Evolutionary conservation across 2,888 invertebrate species (phyloP), one percentile per base, ranked within the genome.

Genomic region (Labia minor): DNA sequence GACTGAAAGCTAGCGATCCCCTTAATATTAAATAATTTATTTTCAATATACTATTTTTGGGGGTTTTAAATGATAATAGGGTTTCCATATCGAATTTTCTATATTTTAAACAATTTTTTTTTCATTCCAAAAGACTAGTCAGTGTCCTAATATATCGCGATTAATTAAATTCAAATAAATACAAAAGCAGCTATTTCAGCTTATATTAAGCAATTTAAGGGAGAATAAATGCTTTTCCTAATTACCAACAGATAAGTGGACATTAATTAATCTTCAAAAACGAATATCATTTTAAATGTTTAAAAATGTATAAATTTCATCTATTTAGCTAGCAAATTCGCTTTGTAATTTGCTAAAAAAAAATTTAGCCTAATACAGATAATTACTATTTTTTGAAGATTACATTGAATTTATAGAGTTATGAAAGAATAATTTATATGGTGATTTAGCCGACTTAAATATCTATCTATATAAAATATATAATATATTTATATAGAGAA

Each of bases 71-170:
- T 49, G 49, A 49, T n/a, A 14, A 49, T 49, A n/a, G n/a, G 3
- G 14, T 49, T 49, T 49, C 14, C 49, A 49, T 49, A 49, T 49
- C 49, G 49, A 49, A 8, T 49, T 16, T 16, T 11, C 49, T 49
- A 49, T 3, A 8, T 49, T 11, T 49, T 49, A 49, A 49, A 49
- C 3, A 49, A 6, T 26, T 26, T 26, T 26, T 16, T n/a, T 49
- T 49, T 49, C 49, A 49, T 49, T 49, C 49, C 49, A 49, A 49
- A 49, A 16, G 49, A 49, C 49, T 49, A 49, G 49, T 49, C 49
- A 49, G 49, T 49, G 49, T 49, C 49, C 49, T n/a, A 6, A n/a
- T 49, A 49, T 49, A 49, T 49, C 49, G 49, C 49, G n/a, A n/a
- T n/a, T n/a, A 11, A 49, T 6, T 16, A 49, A 16, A 49, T 49